A percentile compares a stretch with the other conserved stretches of the same genome.
Evolutionary conservation across 2,888 invertebrate species (phyloP).

Genomic region (Craniophora ligustri): DNA sequence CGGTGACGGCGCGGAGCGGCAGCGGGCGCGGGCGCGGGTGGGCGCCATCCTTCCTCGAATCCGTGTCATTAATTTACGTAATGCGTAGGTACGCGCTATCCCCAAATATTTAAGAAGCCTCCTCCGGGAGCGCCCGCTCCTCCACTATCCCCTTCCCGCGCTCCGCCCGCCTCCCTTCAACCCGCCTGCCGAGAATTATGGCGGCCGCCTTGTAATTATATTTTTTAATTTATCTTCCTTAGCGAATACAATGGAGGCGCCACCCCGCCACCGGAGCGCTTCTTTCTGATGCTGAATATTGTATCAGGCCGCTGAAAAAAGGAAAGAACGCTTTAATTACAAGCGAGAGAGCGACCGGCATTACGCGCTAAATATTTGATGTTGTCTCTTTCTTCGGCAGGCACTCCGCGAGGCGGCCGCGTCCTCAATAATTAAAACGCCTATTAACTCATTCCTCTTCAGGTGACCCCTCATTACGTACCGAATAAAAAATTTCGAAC

Average conservation of each 20-base stretch:
- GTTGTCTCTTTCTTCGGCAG: slow-evolving; percentile 83
- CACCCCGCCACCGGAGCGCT: slow-evolving; percentile 87
- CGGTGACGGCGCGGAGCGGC: slow-evolving; percentile 60
- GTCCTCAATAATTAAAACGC: slow-evolving; percentile 86
- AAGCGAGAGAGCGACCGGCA: slow-evolving; percentile 86
- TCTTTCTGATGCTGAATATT: slow-evolving; percentile 89
- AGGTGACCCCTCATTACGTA: slow-evolving; percentile 81
- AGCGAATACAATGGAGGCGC: slow-evolving; percentile 90
- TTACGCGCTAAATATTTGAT: slow-evolving; percentile 88
- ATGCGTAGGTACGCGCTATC: slow-evolving; percentile 89
- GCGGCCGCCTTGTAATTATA: slow-evolving; percentile 91
- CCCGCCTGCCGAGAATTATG: slow-evolving; percentile 89
- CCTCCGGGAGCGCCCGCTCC: slow-evolving; percentile 87
- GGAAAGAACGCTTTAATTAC: slow-evolving; percentile 89
- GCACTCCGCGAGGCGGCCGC: slow-evolving; percentile 65
- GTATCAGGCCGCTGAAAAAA: slow-evolving; percentile 89
- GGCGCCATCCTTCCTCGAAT: slow-evolving; percentile 88
- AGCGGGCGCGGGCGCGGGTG: slow-evolving; percentile 73
- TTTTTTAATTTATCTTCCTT: slow-evolving; percentile 92
- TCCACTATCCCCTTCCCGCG: slow-evolving; percentile 80
- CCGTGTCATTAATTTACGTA: slow-evolving; percentile 89
- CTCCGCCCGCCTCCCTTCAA: slow-evolving; percentile 70
- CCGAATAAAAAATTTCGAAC: slow-evolving; percentile 70
- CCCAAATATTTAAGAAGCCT: slow-evolving; percentile 89
- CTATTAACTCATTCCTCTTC: slow-evolving; percentile 87